Conservation (phyloP, 2,113 vertebrate species). For the Cebidichthys violaceus region DNA sequence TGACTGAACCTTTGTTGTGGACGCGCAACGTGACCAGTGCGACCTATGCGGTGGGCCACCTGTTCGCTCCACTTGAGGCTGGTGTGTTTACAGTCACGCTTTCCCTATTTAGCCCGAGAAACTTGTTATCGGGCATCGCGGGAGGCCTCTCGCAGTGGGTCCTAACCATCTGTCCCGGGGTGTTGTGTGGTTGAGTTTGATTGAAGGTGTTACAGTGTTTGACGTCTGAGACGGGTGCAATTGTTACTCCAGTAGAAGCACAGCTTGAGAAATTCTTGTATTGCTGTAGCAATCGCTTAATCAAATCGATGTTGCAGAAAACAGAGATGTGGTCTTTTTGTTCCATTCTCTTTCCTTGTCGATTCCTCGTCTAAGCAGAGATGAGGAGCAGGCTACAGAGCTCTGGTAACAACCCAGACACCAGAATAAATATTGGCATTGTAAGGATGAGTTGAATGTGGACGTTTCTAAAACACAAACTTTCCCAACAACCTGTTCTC, state of each 20-base stretch:
- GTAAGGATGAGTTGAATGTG: background rate
- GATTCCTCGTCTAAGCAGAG: background rate
- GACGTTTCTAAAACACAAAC: background rate
- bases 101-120: constrained; percentile 53
- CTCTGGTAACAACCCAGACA: background rate
- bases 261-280: background rate
- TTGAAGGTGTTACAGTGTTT: constrained; percentile 29
- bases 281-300: background rate
- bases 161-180: constrained; percentile 65
- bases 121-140: constrained; percentile 58
- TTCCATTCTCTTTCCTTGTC: background rate
- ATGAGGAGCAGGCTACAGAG: background rate
- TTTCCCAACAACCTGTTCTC: background rate
- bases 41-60: constrained; percentile 61
- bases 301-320: background rate
- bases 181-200: constrained; percentile 29
- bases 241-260: background rate
- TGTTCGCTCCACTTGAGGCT: constrained; percentile 67
- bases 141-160: constrained; percentile 42
- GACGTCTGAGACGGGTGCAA: constrained; percentile 19
- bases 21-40: constrained; percentile 33
- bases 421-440: background rate
- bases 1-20: constrained; percentile 39
- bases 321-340: background rate
- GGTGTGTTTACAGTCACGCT: constrained; percentile 57